phyloP scores from a whole-genome alignment of 2,113 vertebrate genomes.

The Varanus komodoensis region DNA sequence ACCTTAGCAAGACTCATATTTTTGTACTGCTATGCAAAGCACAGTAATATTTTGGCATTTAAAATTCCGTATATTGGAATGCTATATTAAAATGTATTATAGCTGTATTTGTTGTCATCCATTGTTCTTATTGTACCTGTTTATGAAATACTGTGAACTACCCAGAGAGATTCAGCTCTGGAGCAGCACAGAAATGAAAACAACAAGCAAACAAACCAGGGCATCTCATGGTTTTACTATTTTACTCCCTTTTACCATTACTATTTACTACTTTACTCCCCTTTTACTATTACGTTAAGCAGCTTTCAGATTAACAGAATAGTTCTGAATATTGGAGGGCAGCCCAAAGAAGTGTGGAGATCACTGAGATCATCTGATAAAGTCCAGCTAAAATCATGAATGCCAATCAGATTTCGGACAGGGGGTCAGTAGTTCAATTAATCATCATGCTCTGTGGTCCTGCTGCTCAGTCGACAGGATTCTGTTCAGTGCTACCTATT shows the following conservation, averaged over 20 bases:
- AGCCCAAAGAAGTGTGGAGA: neutral
- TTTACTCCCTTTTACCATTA: too few relatives aligned
- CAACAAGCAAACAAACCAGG: too few relatives aligned
- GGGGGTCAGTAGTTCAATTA: neutral
- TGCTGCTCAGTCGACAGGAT: neutral
- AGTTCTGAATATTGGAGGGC: neutral
- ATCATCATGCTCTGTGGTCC: neutral
- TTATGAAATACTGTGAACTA: too few relatives aligned
- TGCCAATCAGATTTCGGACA: neutral
- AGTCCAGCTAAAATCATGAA: neutral
- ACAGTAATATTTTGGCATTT: neutral
- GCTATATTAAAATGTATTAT: too few relatives aligned
- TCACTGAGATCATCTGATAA: neutral
- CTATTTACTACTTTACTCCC: too few relatives aligned
- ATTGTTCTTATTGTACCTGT: too few relatives aligned
- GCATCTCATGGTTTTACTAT: too few relatives aligned
- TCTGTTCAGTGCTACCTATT: neutral
- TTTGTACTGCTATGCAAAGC: neutral
- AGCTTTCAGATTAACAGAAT: neutral
- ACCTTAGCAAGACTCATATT: neutral
- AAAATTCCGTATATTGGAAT: too few relatives aligned
- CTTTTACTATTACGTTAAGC: too few relatives aligned
- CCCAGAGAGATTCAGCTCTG: too few relatives aligned
- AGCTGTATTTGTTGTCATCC: too few relatives aligned
- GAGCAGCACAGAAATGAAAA: too few relatives aligned